These are phyloP conservation scores for Dynastes tityus DNA, from an alignment of 2,888 invertebrate species.

Conservation along the genomic window DNA sequence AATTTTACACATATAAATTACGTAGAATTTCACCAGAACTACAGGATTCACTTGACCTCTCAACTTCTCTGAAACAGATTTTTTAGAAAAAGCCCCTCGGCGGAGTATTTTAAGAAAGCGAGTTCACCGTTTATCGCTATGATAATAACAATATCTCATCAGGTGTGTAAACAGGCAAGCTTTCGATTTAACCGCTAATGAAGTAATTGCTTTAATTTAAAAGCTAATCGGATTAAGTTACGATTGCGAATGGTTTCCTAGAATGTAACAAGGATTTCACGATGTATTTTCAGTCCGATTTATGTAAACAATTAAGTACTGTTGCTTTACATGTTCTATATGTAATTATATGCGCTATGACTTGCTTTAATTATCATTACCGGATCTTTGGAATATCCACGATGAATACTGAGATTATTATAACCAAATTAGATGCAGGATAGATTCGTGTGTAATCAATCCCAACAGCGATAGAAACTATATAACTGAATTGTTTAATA, in stretches of 20 bases:
- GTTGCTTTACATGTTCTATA: neutral
- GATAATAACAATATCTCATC: neutral
- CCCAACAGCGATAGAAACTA: no score
- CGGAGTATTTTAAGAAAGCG: no score
- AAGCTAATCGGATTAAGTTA: neutral
- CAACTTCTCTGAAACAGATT: no score
- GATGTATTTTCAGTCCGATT: neutral
- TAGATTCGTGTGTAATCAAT: no score
- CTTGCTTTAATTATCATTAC: neutral
- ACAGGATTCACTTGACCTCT: no score
- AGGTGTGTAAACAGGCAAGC: neutral
- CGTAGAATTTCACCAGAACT: no score
- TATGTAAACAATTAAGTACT: neutral
- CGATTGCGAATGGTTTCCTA: neutral
- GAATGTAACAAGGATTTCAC: conserved; percentile 16
- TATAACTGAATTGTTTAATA: no score
- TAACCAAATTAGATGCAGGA: no score
- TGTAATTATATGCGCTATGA: neutral
- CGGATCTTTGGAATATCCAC: conserved; percentile 19
- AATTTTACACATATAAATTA: no score
- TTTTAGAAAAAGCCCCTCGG: no score
- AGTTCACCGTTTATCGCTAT: no score
- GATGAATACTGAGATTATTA: neutral
- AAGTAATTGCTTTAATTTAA: neutral
- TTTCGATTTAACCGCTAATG: neutral